Evolutionary conservation across 1,140 invertebrate species (phyloP), one percentile per base, ranked within the genome.

Genomic region (Drosophila murphyi): DNA sequence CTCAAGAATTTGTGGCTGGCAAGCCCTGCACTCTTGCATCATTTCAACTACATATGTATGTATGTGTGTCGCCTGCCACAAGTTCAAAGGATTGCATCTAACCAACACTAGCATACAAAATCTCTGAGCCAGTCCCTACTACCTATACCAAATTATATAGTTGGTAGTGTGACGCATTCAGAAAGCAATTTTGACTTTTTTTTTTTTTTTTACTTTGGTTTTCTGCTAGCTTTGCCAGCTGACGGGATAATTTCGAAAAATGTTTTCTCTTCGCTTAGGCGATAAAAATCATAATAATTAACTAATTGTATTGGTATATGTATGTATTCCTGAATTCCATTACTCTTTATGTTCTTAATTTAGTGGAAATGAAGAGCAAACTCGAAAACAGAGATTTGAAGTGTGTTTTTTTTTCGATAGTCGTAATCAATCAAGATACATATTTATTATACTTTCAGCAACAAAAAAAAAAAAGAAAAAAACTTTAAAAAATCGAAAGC

Each of bases 11-110:
- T 57, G 43, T 10, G 31, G 39, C 6, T 28, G 3, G 3, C 41
- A 7, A 12, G 12, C 20, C 20, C 31, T 20, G 47, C 7, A 41
- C 37, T 20, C 20, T 20, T 20, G 20, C 35, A 43, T 34, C 7
- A 28, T 20, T 29, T 6, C n/a, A 50, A 28, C 54, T 54, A 32
- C 20, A 20, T 20, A 20, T 20, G 20, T 20, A 20, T 2, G 20
- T 20, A 20, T 20, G 20, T 20, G 20, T 47, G 47, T 64, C 37
- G 41, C 51, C 62, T 65, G 62, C 31, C 39, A 50, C 35, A 52
- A 57, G 54, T 60, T 60, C 54, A 52, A 72, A 72, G 62, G 59
- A 72, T 72, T 67, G 63, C 63, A 67, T 65, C 37, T 71, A 60
- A 10, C 47, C 43, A 50, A 56, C 35, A 28, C 52, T 72, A 72